Base-by-base conservation (phyloP, 2,888 invertebrate species). In the Plagodis dolabraria region DNA sequence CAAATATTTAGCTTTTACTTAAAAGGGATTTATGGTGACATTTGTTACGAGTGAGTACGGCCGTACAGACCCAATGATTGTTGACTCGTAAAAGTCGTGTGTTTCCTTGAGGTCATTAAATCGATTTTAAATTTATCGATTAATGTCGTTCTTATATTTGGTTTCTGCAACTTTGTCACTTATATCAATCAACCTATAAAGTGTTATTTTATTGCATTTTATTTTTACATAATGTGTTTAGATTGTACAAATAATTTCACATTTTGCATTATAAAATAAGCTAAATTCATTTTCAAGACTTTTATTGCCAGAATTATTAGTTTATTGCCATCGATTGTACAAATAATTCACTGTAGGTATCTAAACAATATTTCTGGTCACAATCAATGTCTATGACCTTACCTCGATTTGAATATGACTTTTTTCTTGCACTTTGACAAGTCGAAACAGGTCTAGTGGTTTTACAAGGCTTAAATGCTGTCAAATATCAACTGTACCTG, bases 391-490 rank as follows among this genome's bases (percentile, higher is more conserved):
- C 61, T 59, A 59, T 63, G 69, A 68, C 65, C 66, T 65, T 66
- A 68, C 50, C 53, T 42, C 51, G 47, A 68, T 67, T 65, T 76
- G 75, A 70, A 75, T 75, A 75, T 68, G 52, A 58, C 66, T 74
- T 77, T 76, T 78, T 78, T 70, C 69, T 36, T 70, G 63, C 64
- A 68, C 66, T 68, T 59, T 67, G 72, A 78, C 76, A 75, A 71
- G 79, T 78, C 72, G 72, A 72, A 72, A 81, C 90, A 76, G 72
- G 91, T 88, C 76, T 71, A 73, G 80, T 76, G 66, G 71, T 76
- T 76, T 76, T 78, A 80, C 82, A 79, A 79, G 77, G 75, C 80
- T 83, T 80, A 73, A 78, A 79, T 78, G 80, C 77, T 78, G 75
- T 77, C 76, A 75, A 71, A 69, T 72, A 84, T 86, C 84, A 85